Base-by-base conservation (phyloP, 2,888 invertebrate species). In the Scotopteryx bipunctaria region DNA sequence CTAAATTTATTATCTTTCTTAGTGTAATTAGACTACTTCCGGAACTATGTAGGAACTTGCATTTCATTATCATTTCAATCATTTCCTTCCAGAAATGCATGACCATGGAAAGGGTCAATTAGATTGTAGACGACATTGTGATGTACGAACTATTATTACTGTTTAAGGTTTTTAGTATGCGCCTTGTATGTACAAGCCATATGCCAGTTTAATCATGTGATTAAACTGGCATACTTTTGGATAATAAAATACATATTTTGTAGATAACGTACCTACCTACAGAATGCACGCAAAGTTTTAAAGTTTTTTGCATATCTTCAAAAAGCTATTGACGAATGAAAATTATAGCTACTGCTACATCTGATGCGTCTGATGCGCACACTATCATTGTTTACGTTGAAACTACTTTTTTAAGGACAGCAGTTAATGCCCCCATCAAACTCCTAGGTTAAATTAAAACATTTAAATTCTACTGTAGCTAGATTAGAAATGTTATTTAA, bases 341-440 rank as follows among this genome's bases (percentile, higher is more conserved):
- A n/a, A n/a, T n/a, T n/a, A n/a, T n/a, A n/a, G n/a, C n/a, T n/a
- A n/a, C n/a, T n/a, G n/a, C n/a, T n/a, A n/a, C n/a, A n/a, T n/a
- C n/a, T n/a, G n/a, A n/a, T n/a, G n/a, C n/a, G n/a, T n/a, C n/a
- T n/a, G n/a, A n/a, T n/a, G n/a, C n/a, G n/a, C n/a, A n/a, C n/a
- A n/a, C 40, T 29, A 51, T 45, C 44, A 11, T 46, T 42, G 25
- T 42, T 36, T 32, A 32, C 31, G 11, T 32, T n/a, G 17, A 3
- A 17, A 42, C 1, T 46, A 23, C 23, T 15, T 35, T 19, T 48
- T 49, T 47, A 50, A 36, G 32, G 5, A 32, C 41, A n/a, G n/a
- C n/a, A 43, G 55, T 53, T 49, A 32, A 51, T 50, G 44, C 54
- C 51, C 61, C 48, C 49, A 53, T 48, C 36, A 52, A 49, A 49